A percentile compares a stretch with the other conserved stretches of the same genome.
phyloP scores from a whole-genome alignment of 2,888 invertebrate genomes.

The Zelleria hepariella region DNA sequence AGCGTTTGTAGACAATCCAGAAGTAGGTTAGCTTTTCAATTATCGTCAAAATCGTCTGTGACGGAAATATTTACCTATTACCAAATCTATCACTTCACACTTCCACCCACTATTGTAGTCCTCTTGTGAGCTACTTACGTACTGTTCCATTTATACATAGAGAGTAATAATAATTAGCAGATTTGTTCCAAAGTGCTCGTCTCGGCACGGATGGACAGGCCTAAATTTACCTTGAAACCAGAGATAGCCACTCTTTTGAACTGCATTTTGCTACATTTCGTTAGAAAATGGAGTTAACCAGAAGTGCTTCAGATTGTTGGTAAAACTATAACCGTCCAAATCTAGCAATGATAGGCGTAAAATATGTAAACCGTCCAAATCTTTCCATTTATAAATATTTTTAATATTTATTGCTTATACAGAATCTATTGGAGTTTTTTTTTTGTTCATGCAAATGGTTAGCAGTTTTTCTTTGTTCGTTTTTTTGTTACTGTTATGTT shows the following conservation, averaged over 20 bases:
- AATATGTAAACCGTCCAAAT: neutral
- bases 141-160: neutral
- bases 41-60: neutral
- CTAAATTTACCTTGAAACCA: neutral
- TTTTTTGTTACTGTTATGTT: no score
- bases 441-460: neutral
- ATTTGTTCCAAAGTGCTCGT: neutral
- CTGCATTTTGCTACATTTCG: neutral
- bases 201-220: neutral
- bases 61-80: neutral
- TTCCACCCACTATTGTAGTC: neutral
- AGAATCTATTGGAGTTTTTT: neutral
- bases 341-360: neutral
- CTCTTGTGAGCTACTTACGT: neutral
- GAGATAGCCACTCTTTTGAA: neutral
- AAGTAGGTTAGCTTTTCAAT: neutral
- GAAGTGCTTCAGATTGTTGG: neutral
- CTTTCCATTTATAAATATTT: neutral
- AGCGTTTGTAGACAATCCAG: neutral
- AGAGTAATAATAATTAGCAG: neutral
- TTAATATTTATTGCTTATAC: neutral
- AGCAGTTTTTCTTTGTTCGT: no score
- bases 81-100: neutral
- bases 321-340: neutral
- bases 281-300: neutral